Evolutionary conservation across 1,140 invertebrate genomes (phyloP), one percentile per base, ranked within the genome.

Genomic region (Dysdera silvatica): DNA sequence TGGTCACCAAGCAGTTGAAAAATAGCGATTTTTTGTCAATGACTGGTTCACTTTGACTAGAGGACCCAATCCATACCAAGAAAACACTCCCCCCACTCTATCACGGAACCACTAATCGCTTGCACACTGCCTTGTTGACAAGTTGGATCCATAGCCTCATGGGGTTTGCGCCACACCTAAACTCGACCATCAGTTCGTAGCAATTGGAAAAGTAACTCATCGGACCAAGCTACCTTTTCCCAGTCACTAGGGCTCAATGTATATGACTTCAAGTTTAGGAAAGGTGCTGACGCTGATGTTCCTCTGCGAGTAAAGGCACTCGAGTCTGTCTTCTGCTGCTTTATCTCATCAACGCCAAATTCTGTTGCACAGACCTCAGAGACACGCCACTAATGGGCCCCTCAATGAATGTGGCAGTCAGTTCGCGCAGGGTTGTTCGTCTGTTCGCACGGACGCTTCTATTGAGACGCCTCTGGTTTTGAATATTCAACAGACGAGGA

Each of bases 141-240:
- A 5, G 16, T 12, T n/a, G 60, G 59, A 28, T 23, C 14, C 61
- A 58, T 53, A 43, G 40, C 20, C 65, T 51, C 31, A 59, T 49
- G 45, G 31, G 20, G 6, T 49, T 59, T 29, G 8, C 56, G 56
- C 43, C 18, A 52, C 10, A 54, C 28, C 53, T 2, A 20, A 14
- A 48, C 33, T 29, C 1, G 10, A 14, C 56, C 10, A 57, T 57
- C 54, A 14, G 35, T 52, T 52, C 41, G 49, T 18, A 12, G 29
- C 18, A 62, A 52, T 18, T 29, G 60, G 29, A 62, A 62, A 5
- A 23, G 33, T 2, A 33, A 56, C 26, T 56, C 60, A 23, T 55
- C 49, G 20, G 37, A 45, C 60, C 51, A 71, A 33, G 29, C 41
- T 1, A 20, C 43, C 10, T 60, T 23, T 33, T 32, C 51, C 45